Evolutionary conservation across 2,888 invertebrate species (phyloP), one percentile per base, ranked within the genome.

Genomic region (Melitaea athalia): DNA sequence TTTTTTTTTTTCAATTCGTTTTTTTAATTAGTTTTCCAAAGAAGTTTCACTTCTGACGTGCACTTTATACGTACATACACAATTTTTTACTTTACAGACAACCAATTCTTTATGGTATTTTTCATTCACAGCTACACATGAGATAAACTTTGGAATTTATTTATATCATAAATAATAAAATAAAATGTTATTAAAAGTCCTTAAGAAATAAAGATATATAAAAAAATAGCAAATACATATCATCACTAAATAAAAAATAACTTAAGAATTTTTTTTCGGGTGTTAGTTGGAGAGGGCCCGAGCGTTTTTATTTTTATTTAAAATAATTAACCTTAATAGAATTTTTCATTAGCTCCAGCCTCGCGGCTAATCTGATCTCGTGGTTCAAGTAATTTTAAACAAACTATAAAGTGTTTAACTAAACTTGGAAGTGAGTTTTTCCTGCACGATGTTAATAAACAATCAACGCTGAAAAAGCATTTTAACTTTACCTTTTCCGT

Each of bases 261-360:
- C n/a, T 47, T 47, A 47, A 47, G 33, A 33, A 33, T 5, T 14
- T 47, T 47, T 47, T n/a, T n/a, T 47, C 47, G 33, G 33, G 33
- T 6, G 33, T 14, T 47, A 14, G 14, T 4, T 47, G 47, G 50
- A 65, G 65, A 31, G 11, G 47, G 47, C 66, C 24, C 24, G 11
- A 55, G 42, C 61, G 53, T 24, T 67, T 60, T 55, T 49, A 47
- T 55, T 42, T 50, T 67, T 61, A 66, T 64, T 70, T 68, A 63
- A 67, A 70, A 67, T 67, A 68, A 64, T 68, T 70, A 68, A 63
- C 64, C 52, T 64, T 64, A 70, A 70, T 68, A 65, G 64, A 70
- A 70, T 70, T 64, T 70, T 70, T 70, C 64, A 70, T 70, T 61
- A 65, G 47, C 60, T 61, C 49, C 67, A 64, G 64, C 67, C 55